Percentiles rank a stretch among this genome's conserved stretches.
Conservation (phyloP, 2,888 invertebrate species). For the Lasioglossum vierecki region DNA sequence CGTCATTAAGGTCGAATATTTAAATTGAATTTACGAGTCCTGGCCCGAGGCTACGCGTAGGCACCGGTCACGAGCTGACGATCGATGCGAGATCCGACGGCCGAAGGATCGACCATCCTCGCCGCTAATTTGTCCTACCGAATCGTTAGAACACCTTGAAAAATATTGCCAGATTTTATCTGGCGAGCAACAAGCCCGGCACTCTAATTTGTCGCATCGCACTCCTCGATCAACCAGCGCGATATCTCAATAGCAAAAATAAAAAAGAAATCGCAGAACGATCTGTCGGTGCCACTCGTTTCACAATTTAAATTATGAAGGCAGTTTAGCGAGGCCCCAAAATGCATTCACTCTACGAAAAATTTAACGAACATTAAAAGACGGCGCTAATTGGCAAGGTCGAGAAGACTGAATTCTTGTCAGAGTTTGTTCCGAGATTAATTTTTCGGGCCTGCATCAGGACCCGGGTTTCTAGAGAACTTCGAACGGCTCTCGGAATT, state of each 20-base stretch:
- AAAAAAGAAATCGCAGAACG: not conserved
- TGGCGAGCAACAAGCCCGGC: not conserved
- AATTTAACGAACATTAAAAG: not conserved
- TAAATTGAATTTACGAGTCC: conserved; percentile 82
- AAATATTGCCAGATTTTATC: not conserved
- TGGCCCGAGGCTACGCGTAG: conserved; percentile 73
- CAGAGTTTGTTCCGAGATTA: not conserved
- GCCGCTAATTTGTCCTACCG: not conserved
- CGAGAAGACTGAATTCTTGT: not conserved
- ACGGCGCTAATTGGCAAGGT: not conserved
- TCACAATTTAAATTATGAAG: not conserved
- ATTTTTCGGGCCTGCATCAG: not conserved
- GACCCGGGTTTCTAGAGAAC: not conserved
- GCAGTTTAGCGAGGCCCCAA: not conserved
- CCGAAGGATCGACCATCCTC: not conserved
- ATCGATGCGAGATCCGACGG: conserved; percentile 3
- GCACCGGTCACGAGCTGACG: conserved; percentile 21
- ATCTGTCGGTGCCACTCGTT: not conserved
- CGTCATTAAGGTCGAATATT: conserved; percentile 83
- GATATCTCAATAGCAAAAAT: too few relatives aligned
- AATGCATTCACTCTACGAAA: not conserved
- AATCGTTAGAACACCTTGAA: not conserved
- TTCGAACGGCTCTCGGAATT: not conserved
- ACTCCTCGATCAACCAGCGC: too few relatives aligned
- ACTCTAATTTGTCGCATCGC: not conserved